Conservation (phyloP, 2,797 vertebrate species). For the Gallinago stenura region DNA sequence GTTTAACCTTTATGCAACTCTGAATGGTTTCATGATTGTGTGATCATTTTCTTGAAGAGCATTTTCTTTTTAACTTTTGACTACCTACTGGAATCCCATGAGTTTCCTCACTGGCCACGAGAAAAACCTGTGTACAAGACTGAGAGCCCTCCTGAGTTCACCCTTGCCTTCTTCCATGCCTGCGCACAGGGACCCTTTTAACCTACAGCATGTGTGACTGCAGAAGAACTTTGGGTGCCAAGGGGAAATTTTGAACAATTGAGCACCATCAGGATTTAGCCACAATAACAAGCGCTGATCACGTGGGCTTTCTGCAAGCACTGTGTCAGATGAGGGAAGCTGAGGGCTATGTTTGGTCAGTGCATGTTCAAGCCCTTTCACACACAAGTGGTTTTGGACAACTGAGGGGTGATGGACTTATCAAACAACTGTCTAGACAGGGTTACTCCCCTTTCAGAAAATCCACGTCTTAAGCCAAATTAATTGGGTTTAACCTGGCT, state of each 20-base stretch:
- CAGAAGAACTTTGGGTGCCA: conserved; percentile 45
- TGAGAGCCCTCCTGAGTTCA: not conserved
- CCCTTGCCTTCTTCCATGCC: not conserved
- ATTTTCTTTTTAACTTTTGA: conserved; percentile 25
- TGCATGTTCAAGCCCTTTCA: conserved; percentile 35
- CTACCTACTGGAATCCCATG: not conserved
- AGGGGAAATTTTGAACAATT: conserved; percentile 58
- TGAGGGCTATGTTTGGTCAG: not conserved
- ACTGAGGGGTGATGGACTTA: conserved; percentile 42
- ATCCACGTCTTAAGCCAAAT: conserved; percentile 3
- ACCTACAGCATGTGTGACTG: conserved; percentile 39
- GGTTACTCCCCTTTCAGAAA: conserved; percentile 53
- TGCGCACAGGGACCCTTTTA: conserved; percentile 1
- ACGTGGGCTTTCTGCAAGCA: conserved; percentile 23
- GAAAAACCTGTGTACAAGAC: not conserved
- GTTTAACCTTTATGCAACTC: conserved; percentile 35
- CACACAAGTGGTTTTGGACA: conserved; percentile 56
- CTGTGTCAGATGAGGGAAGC: conserved; percentile 36
- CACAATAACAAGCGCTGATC: conserved; percentile 52
- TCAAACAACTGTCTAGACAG: conserved; percentile 70
- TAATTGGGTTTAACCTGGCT: conserved; percentile 21
- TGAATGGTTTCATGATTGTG: not conserved
- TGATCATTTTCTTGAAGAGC: not conserved
- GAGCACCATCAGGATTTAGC: conserved; percentile 53
- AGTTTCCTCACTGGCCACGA: not conserved